Base-by-base conservation (phyloP, 1,140 invertebrate genomes). In the Formica exsecta region DNA sequence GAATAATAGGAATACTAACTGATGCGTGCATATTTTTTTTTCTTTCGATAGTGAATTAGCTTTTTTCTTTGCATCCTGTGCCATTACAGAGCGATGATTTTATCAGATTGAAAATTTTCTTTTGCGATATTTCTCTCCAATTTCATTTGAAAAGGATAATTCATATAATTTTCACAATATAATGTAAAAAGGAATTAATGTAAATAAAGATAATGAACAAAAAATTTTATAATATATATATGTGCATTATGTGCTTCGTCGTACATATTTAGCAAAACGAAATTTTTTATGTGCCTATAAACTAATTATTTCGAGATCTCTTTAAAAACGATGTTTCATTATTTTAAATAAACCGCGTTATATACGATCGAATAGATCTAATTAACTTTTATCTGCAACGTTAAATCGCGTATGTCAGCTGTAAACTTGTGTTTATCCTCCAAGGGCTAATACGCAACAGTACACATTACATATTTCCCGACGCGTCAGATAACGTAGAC, bases 401-500 rank as follows among this genome's bases (percentile, higher is more conserved):
- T 74, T 83, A 73, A 73, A 81, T 81, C 65, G 79, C 38, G 68
- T 13, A 73, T 81, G 54, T 74, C 79, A 74, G 41, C 54, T 48
- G 66, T 22, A 29, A 83, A 68, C 79, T 83, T 81, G 54, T 54
- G 66, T 81, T 73, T 83, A 83, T 83, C 68, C 79, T 83, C 68
- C 51, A 48, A 61, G 66, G 79, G 79, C 57, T 83, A 83, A 83
- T 74, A 57, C 68, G 68, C 66, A 83, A 73, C 68, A 36, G 57
- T 41, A 62, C 41, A 74, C 79, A 36, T 83, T 83, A 51, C 48
- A 51, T 51, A 83, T 74, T 73, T 74, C 54, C 68, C 79, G n/a
- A 83, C 79, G 65, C 65, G 68, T 83, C 79, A 83, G 79, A 83
- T 83, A 83, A 83, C 79, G 54, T 54, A 7, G 68, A 83, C 79